Percentiles rank a stretch among this genome's conserved stretches.
phyloP scores from a whole-genome alignment of 2,888 invertebrate genomes.

The Eurytoma californica region DNA sequence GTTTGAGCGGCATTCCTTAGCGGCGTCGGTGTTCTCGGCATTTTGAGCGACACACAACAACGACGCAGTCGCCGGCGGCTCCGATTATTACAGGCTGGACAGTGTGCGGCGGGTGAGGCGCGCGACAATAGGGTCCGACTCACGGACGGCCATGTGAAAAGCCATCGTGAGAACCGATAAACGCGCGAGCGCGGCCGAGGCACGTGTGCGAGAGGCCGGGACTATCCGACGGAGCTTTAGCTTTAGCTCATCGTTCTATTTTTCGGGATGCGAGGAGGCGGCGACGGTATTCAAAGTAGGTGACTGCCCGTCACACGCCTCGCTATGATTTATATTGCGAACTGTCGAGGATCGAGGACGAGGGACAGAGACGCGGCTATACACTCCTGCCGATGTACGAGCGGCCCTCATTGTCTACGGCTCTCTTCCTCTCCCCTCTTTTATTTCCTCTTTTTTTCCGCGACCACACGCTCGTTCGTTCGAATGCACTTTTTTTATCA shows the following conservation, averaged over 20 bases:
- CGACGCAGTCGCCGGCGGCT: constrained; percentile 7
- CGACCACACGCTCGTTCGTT: background rate
- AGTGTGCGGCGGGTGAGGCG: background rate
- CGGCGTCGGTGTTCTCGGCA: constrained; percentile 6
- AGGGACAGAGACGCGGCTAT: constrained; percentile 47
- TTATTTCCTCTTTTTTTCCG: constrained; percentile 13
- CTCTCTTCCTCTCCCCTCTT: background rate
- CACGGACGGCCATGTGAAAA: constrained; percentile 20
- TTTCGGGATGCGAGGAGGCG: constrained; percentile 35
- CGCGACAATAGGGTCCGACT: constrained; percentile 13
- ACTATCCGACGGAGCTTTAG: constrained; percentile 13
- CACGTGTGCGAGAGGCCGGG: background rate
- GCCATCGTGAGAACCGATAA: constrained; percentile 26
- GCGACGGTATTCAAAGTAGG: constrained; percentile 55
- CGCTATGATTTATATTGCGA: constrained; percentile 61
- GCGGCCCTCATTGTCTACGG: constrained; percentile 38
- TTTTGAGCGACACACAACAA: background rate
- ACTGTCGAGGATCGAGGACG: constrained; percentile 57
- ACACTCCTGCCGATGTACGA: background rate
- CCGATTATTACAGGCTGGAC: constrained; percentile 26
- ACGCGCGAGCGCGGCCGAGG: background rate
- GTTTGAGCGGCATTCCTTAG: constrained; percentile 14
- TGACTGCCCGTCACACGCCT: constrained; percentile 61
- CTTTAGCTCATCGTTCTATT: constrained; percentile 36
- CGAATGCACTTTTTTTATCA: constrained; percentile 7